Base-by-base conservation (phyloP, 2,888 invertebrate genomes). In the Xanthorhoe spadicearia region DNA sequence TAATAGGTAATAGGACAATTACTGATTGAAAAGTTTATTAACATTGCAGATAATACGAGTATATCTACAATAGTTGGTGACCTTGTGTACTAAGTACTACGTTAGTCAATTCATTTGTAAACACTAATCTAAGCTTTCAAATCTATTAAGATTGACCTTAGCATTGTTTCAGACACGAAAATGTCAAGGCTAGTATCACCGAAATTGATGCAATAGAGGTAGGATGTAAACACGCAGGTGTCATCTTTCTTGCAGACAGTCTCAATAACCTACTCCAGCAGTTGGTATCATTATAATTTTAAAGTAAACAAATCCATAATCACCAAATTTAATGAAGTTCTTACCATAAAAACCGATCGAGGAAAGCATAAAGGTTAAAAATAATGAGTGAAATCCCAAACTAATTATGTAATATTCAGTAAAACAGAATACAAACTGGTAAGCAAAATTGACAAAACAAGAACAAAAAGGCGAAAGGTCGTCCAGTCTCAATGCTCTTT, bases 391-490 rank as follows among this genome's bases (percentile, higher is more conserved):
- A 48, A 17, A 48, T 17, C 15, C 48, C 48, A 4, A 17, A 48
- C 8, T 17, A 48, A 13, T 38, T 55, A 55, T 19, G 19, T 13
- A 55, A 57, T 50, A 18, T 9, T 58, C 50, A 18, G 49, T 23
- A 32, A 59, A 23, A 59, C 50, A 57, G 23, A 1, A 23, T 3
- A 52, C 19, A 15, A 52, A 52, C 9, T 18, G 56, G 52, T 63
- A 63, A 63, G 6, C 48, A 48, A 2, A 15, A 61, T 56, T 66
- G 58, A 62, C 46, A 55, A 49, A 58, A 66, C 54, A 49, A 50
- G 51, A 63, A 56, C 50, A 66, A 67, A 66, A 66, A 63, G 49
- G 52, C 35, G 13, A 63, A 54, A 59, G 66, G 66, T 66, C 66
- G 19, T 19, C 61, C 18, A 49, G 23, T 43, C 63, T 67, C 63